Evolutionary conservation across 1,140 invertebrate species (phyloP), one percentile per base, ranked within the genome.

Genomic region (Euwallacea fornicatus): DNA sequence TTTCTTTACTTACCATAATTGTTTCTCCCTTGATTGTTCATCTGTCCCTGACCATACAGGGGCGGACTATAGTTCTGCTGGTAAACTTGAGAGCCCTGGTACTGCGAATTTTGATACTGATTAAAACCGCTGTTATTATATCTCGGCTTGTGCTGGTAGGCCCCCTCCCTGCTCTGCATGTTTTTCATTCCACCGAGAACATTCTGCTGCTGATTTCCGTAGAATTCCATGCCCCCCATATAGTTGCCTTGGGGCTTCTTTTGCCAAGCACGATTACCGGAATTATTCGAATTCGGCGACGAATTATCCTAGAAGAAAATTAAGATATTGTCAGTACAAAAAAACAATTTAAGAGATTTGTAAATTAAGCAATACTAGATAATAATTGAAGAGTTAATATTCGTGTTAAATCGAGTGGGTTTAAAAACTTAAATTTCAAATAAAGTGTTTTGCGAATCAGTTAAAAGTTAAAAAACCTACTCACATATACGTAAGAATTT

Each of bases 271-370:
- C 73, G 75, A 73, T 67, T 71, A 79, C 80, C 78, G 0, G 81
- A 81, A 73, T 81, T 84, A 15, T 80, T 81, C 7, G 71, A 77
- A 66, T 76, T 77, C 6, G 80, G 80, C 0, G 78, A 78, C 0
- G 74, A 80, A 44, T 76, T 81, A 43, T 85, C 83, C 46, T 83
- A 43, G 33, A 33, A 66, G 2, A 9, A 13, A 68, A 47, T 16
- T 6, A 56, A 66, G 16, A 43, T 54, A 11, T 13, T 42, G 56
- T 33, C 50, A 54, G 10, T 8, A 21, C 42, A 47, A 44, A 47
- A 47, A 7, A 46, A 7, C 8, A 9, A 11, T 13, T 13, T 21
- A 11, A 42, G 6, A 33, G 21, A 4, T 4, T 33, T 33, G 21
- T 33, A 33, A 33, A 33, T 33, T 33, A 33, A 33, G 4, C 21